Evolutionary conservation across 2,113 vertebrate species (phyloP).

Genomic region (Strigops habroptila): DNA sequence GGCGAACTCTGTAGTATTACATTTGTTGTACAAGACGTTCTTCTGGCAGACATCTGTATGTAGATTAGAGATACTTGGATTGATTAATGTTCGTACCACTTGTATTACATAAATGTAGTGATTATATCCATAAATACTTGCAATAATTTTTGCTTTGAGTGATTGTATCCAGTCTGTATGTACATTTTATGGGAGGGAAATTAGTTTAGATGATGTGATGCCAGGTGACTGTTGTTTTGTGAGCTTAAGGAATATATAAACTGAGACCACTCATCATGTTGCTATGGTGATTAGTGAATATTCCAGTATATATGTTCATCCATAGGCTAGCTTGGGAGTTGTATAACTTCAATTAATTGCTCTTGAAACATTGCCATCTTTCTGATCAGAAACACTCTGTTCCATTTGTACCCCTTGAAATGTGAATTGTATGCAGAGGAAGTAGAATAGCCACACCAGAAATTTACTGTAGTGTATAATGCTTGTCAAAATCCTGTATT

Average conservation of each 20-base stretch:
- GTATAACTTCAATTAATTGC: background rate
- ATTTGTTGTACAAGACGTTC: background rate
- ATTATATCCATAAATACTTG: conserved; percentile 4
- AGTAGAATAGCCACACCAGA: background rate
- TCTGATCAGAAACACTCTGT: background rate
- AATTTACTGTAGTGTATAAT: background rate
- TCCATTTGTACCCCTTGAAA: background rate
- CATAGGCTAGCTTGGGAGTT: background rate
- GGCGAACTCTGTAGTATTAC: background rate
- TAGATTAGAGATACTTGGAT: background rate
- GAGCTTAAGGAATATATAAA: background rate
- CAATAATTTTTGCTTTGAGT: conserved; percentile 7
- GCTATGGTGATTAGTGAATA: conserved; percentile 1
- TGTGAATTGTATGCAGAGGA: background rate
- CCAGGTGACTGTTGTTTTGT: conserved; percentile 8
- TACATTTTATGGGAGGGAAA: background rate
- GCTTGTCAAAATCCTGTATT: background rate
- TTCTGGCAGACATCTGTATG: background rate
- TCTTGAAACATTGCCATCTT: conserved; percentile 17
- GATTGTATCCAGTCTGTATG: background rate
- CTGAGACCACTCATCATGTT: background rate
- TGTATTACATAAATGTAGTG: background rate
- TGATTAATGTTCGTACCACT: conserved; percentile 13
- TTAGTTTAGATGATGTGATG: background rate
- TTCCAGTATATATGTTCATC: background rate